Evolutionary conservation across 2,797 vertebrate species (phyloP).

Genomic region (Huso huso): DNA sequence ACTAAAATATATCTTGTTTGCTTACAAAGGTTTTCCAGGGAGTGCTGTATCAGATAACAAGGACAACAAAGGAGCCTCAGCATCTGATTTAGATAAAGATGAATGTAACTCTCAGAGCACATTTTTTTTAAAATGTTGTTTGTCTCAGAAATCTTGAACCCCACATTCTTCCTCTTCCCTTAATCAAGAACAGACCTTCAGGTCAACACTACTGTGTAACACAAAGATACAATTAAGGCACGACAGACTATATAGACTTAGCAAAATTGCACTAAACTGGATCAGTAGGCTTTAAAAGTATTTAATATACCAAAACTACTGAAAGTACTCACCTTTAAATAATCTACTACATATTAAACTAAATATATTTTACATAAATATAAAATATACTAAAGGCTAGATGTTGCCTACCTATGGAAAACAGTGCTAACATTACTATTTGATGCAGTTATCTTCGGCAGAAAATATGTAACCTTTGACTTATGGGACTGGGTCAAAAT

Average conservation of each 20-base stretch:
- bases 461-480: too few relatives aligned
- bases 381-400: too few relatives aligned
- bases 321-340: too few relatives aligned
- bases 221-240: constrained; percentile 14
- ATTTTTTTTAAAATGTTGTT: background rate
- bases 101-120: background rate
- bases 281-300: constrained; percentile 19
- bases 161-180: background rate
- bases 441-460: too few relatives aligned
- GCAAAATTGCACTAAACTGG: constrained; percentile 19
- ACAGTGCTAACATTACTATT: too few relatives aligned
- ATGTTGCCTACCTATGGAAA: too few relatives aligned
- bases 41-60: background rate
- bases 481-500: too few relatives aligned
- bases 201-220: constrained; percentile 11
- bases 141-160: background rate
- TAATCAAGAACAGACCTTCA: background rate
- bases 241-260: constrained; percentile 22
- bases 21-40: background rate
- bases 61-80: background rate
- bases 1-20: background rate
- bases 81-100: background rate
- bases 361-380: too few relatives aligned
- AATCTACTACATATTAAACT: too few relatives aligned
- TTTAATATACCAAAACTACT: background rate